A percentile compares a stretch with the other conserved stretches of the same genome.
Conservation (phyloP, 1,140 invertebrate species). For the Rhysida immarginata region DNA sequence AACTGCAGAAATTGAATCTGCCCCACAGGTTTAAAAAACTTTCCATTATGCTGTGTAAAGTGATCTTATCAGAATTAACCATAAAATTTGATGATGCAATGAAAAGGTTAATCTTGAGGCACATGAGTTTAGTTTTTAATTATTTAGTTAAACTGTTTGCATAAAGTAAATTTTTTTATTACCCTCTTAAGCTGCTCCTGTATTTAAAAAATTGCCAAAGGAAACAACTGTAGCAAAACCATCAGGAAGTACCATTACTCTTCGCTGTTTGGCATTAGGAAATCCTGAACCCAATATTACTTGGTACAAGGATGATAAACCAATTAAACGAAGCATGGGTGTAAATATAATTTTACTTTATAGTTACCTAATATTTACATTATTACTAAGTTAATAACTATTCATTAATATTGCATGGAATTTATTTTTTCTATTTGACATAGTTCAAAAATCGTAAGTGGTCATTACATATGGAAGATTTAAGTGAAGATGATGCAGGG, state of each 20-base stretch:
- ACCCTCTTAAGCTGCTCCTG: too few relatives aligned
- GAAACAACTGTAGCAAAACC: constrained; percentile 45
- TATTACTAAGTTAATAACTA: neutral
- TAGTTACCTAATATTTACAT: neutral
- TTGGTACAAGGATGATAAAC: constrained; percentile 56
- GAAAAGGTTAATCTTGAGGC: too few relatives aligned
- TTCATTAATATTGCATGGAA: neutral
- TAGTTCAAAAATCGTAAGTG: constrained; percentile 38
- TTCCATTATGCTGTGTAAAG: too few relatives aligned
- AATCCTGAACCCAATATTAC: constrained; percentile 47
- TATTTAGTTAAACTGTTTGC: too few relatives aligned
- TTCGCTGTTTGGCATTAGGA: constrained; percentile 45
- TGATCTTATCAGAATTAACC: too few relatives aligned
- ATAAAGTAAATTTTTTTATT: too few relatives aligned
- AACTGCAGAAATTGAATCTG: too few relatives aligned
- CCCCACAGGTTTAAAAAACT: too few relatives aligned
- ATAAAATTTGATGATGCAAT: too few relatives aligned
- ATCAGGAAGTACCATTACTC: constrained; percentile 44
- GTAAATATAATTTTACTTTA: constrained; percentile 18
- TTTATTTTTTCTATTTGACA: neutral
- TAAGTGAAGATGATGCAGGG: constrained; percentile 54
- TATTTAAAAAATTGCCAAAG: too few relatives aligned
- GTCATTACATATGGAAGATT: constrained; percentile 52
- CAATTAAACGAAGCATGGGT: constrained; percentile 41
- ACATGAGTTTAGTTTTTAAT: too few relatives aligned